Percentiles rank a stretch among this genome's conserved stretches.
These are phyloP conservation scores for Notospermus geniculatus DNA, from an alignment of 1,140 invertebrate genomes.

Conservation along the genomic window DNA sequence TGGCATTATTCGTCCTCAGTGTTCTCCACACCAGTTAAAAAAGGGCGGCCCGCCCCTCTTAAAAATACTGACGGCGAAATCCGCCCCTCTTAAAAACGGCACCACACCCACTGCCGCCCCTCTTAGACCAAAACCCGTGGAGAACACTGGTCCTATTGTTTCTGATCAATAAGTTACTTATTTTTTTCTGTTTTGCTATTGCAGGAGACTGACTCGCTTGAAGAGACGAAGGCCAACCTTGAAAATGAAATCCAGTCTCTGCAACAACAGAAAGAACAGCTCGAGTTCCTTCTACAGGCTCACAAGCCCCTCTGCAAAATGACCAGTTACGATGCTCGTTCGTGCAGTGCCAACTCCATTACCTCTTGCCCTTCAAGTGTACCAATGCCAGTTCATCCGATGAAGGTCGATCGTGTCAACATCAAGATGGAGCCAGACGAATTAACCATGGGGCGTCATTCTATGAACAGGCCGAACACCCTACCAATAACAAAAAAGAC, in stretches of 20 bases:
- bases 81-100: no score
- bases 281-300: conserved; percentile 75
- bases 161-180: conserved; percentile 1
- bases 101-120: no score
- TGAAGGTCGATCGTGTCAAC: conserved; percentile 14
- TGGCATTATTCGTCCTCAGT: no score
- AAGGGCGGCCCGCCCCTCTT: no score
- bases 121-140: no score
- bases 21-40: no score
- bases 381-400: no score
- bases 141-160: no score
- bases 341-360: not conserved
- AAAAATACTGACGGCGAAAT: no score
- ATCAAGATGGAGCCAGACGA: conserved; percentile 21
- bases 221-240: conserved; percentile 75
- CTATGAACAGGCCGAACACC: conserved; percentile 26
- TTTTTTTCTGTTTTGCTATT: conserved; percentile 23
- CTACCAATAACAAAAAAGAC: conserved; percentile 19
- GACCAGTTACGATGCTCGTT: no score
- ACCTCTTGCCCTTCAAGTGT: not conserved
- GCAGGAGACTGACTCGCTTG: conserved; percentile 83
- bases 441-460: conserved; percentile 56
- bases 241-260: conserved; percentile 79
- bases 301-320: conserved; percentile 68
- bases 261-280: conserved; percentile 72